A percentile compares a stretch with the other conserved stretches of the same genome.
Conservation (phyloP, 2,888 invertebrate species). For the Rotaria macrura region DNA sequence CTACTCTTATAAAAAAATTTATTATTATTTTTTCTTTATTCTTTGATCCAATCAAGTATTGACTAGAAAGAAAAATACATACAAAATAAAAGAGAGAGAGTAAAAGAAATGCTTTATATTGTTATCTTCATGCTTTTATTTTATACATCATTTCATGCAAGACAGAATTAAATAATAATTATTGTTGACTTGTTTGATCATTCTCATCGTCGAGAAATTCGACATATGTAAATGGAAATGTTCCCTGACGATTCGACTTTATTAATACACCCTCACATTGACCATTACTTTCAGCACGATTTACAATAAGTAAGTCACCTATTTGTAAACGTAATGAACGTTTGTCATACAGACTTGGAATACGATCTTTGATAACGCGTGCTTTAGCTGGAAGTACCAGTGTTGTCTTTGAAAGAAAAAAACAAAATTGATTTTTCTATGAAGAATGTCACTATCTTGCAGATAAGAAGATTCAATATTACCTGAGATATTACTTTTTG, state of each 20-base stretch:
- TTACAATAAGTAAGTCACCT: neutral
- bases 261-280: conserved; percentile 7
- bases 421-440: neutral
- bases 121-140: neutral
- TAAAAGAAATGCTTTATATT: neutral
- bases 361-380: conserved; percentile 7
- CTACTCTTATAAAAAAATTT: too few relatives aligned
- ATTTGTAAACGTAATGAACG: conserved; percentile 2
- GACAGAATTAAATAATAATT: neutral
- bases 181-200: neutral
- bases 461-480: too few relatives aligned
- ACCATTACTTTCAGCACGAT: conserved; percentile 1
- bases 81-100: neutral
- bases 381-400: neutral
- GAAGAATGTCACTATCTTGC: too few relatives aligned
- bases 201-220: conserved; percentile 4
- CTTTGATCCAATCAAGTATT: neutral
- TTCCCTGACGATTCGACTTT: conserved; percentile 5
- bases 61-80: neutral
- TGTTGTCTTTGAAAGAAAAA: neutral
- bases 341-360: conserved; percentile 15
- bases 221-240: conserved; percentile 9
- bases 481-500: neutral
- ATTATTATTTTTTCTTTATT: too few relatives aligned
- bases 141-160: neutral